Percentiles rank a stretch among this genome's conserved stretches.
Evolutionary conservation across 1,140 invertebrate species (phyloP).

Genomic region (Neelides sp.): DNA sequence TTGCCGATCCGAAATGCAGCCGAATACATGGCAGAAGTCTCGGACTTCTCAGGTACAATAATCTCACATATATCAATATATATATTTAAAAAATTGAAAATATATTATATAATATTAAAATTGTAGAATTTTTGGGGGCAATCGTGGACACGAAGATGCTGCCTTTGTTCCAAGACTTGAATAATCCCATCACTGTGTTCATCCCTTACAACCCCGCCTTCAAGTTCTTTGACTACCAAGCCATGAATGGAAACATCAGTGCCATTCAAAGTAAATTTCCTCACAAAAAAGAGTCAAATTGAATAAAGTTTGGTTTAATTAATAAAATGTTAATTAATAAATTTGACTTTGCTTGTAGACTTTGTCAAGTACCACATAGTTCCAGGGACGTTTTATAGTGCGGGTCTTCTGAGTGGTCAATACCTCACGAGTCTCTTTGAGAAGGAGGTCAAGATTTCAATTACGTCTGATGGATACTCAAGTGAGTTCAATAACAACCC

Average conservation of each 20-base stretch:
- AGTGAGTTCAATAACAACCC: conserved; percentile 17
- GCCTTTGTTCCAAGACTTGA: not conserved
- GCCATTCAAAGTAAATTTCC: conserved; percentile 11
- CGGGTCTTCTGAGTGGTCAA: conserved; percentile 21
- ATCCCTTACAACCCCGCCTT: conserved; percentile 14
- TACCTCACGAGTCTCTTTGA: conserved; percentile 23
- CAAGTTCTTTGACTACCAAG: conserved; percentile 1
- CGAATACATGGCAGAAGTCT: conserved; percentile 18
- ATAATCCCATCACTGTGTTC: conserved; percentile 20
- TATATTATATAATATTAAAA: not conserved
- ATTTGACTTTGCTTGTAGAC: conserved; percentile 13
- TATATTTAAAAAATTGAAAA: not conserved
- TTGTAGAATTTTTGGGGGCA: conserved; percentile 11
- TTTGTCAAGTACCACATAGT: conserved; percentile 29
- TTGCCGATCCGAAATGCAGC: conserved; percentile 13
- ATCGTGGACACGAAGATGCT: not conserved
- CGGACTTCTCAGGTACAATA: conserved; percentile 21
- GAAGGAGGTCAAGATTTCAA: conserved; percentile 23
- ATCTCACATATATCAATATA: not conserved
- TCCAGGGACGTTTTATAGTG: conserved; percentile 26
- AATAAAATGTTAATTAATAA: conserved; percentile 1
- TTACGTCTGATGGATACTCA: conserved; percentile 18
- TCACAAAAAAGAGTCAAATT: not conserved
- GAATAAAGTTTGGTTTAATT: not conserved
- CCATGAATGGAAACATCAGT: not conserved